Evolutionary conservation across 2,888 invertebrate genomes (phyloP), one percentile per base, ranked within the genome.

Genomic region (Heliconius erato): DNA sequence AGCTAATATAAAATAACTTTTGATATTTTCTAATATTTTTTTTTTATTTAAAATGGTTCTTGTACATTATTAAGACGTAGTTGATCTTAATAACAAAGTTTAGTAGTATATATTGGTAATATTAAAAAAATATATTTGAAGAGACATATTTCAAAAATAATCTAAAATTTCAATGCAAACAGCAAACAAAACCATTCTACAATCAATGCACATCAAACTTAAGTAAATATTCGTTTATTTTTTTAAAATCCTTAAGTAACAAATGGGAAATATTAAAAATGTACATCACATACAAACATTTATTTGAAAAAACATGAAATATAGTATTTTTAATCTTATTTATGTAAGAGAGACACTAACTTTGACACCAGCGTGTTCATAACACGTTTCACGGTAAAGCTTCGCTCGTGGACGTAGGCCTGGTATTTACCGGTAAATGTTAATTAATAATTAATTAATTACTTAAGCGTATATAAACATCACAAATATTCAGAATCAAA

Each of bases 401-500:
- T 92, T 90, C 84, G 90, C 91, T 92, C 88, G 74, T 79, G 84
- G 85, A 85, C 82, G 85, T 87, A 87, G 88, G 86, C 86, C 85
- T 79, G 81, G 69, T 83, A 83, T 80, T 85, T 59, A 81, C 79
- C 63, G 67, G 78, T 79, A 82, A 82, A 80, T 82, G 83, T 83
- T 49, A 79, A 81, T 74, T 54, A 54, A 23, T 54, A 54, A 0
- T 40, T 40, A 40, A 11, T 11, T 40, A 32, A 28, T 49, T 87
- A 92, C 67, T 67, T 85, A 86, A 92, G 93, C 93, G 92, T 93
- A 91, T 88, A 91, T 88, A 86, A 86, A 85, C 89, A 92, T 93
- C 92, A 94, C 94, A 91, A 88, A 89, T 89, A 88, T 81, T 86
- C 79, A 76, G 85, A 88, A 82, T 80, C 68, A 76, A 82, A 83